Evolutionary conservation across 2,888 invertebrate species (phyloP).

Genomic region (Molorchus minor): DNA sequence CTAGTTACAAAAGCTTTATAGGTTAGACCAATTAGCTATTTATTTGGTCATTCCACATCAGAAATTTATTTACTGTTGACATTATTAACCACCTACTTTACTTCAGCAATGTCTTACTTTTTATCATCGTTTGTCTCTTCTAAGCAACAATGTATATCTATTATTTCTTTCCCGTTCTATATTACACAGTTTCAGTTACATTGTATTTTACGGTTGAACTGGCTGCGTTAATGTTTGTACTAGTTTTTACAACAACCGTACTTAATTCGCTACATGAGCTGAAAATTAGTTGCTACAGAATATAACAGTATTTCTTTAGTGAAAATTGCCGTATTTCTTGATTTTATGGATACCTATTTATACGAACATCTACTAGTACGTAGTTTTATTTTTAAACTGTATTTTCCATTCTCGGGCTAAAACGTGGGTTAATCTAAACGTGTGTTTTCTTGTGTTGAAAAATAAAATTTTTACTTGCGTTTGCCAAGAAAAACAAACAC

Average conservation of each 20-base stretch:
- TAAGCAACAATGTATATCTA: conserved; percentile 8
- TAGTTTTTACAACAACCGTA: conserved; percentile 32
- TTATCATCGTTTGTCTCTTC: no score
- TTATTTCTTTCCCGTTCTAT: conserved; percentile 25
- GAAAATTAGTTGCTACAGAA: conserved; percentile 19
- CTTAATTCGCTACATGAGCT: conserved; percentile 38
- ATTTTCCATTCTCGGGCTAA: no score
- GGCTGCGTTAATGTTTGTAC: conserved; percentile 28
- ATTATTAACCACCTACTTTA: no score
- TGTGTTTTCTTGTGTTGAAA: no score
- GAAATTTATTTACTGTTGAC: no score
- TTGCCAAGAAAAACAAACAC: no score
- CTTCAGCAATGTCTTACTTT: no score
- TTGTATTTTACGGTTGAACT: conserved; percentile 33
- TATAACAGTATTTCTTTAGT: background rate
- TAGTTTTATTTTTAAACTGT: background rate
- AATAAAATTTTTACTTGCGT: no score
- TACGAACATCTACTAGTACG: background rate
- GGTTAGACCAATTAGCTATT: no score
- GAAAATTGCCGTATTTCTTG: conserved; percentile 1
- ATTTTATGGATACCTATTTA: conserved; percentile 6
- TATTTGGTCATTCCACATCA: no score
- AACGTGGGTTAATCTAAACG: no score
- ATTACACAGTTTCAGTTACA: conserved; percentile 29
- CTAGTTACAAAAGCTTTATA: no score